Evolutionary conservation across 2,113 vertebrate species (phyloP), one percentile per base, ranked within the genome.

Genomic region (Macquaria ambigua): DNA sequence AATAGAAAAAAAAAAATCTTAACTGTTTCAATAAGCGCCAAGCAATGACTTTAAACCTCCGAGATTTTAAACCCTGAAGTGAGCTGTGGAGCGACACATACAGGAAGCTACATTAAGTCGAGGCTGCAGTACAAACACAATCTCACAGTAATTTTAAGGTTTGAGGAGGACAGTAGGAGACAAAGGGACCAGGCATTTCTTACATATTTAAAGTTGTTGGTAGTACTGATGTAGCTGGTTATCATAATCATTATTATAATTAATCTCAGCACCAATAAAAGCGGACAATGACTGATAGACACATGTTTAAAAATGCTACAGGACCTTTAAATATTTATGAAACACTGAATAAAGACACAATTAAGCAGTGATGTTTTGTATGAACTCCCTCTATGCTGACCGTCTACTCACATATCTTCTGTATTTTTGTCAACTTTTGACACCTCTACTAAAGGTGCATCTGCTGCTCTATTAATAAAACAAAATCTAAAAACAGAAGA

Each of bases 391-490:
- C 4, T 20, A 4, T 25, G 34, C 41, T 28, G 15, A 41, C 46
- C 1, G 15, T 63, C 15, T 43, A 6, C 18, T 21, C 18, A 34
- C 10, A 2, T 56, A 41, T 15, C 23, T 31, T 62, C 10, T 15
- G 37, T 34, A 56, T 46, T 31, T 46, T 18, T 43, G 34, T n/a
- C 9, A 8, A 52, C 28, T 55, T 39, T 46, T 16, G 63, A 75
- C 25, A 1, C 8, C 23, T 64, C 2, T 15, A 20, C 18, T 21
- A 28, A 39, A 15, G 12, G 0, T 64, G 23, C 20, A 56, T 59
- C 59, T 66, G 59, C 75, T 23, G 21, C 66, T 61, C 55, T 28
- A 15, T 69, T 31, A 68, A 67, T 87, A 53, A 68, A 61, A 67
- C 41, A 16, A 43, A 43, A 62, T 21, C 55, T 67, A 34, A 79